Percentiles rank a stretch among this genome's conserved stretches.
phyloP scores from a whole-genome alignment of 2,113 vertebrate genomes.

The Abramis brama region DNA sequence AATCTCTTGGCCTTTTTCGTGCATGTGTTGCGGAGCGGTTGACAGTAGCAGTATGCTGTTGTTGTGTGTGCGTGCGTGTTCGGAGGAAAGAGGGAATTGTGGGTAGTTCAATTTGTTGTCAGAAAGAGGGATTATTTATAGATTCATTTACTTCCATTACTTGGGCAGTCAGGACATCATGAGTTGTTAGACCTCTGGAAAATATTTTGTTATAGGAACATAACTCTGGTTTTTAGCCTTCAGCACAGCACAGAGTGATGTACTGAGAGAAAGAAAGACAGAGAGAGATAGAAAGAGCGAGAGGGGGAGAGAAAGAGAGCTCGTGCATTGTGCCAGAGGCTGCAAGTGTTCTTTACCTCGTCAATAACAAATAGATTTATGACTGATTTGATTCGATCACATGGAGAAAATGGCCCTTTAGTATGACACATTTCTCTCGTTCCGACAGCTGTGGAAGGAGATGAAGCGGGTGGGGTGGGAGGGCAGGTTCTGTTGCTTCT shows the following conservation, averaged over 20 bases:
- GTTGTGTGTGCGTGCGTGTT: constrained; percentile 23
- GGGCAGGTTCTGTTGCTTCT: constrained; percentile 20
- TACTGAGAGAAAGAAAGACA: constrained; percentile 44
- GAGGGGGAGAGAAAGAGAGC: constrained; percentile 53
- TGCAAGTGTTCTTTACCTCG: constrained; percentile 59
- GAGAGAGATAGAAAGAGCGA: constrained; percentile 44
- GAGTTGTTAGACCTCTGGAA: constrained; percentile 62
- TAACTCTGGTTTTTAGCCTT: constrained; percentile 62
- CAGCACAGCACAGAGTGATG: constrained; percentile 56
- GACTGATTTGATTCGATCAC: constrained; percentile 74
- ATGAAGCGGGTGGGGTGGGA: constrained; percentile 16
- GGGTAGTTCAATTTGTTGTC: constrained; percentile 58
- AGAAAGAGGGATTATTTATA: constrained; percentile 65
- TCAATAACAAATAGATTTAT: constrained; percentile 72
- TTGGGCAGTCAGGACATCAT: constrained; percentile 60
- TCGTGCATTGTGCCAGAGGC: constrained; percentile 55
- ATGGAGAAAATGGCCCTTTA: constrained; percentile 62
- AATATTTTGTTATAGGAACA: constrained; percentile 64
- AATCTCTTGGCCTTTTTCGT: constrained; percentile 45
- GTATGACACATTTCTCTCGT: constrained; percentile 71
- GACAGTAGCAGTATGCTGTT: constrained; percentile 32
- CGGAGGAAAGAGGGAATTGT: constrained; percentile 16
- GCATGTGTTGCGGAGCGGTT: constrained; percentile 40
- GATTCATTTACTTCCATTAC: constrained; percentile 65
- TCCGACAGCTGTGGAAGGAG: constrained; percentile 58